Conservation (phyloP, 2,797 vertebrate species). For the Phyllotis vaccarum region DNA sequence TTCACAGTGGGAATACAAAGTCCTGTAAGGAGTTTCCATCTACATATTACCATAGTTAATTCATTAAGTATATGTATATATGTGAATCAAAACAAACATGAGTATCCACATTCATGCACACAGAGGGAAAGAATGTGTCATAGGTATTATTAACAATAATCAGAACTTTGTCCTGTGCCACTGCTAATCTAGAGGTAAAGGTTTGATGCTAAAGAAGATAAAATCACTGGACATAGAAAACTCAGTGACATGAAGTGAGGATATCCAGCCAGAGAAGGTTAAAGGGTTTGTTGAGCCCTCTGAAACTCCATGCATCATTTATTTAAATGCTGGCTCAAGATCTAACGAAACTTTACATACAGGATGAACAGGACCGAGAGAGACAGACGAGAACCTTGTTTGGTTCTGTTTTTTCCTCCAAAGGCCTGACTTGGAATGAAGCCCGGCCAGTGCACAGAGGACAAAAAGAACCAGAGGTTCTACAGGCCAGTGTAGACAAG, state of each 20-base stretch:
- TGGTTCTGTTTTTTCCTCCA: not conserved
- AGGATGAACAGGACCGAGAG: not conserved
- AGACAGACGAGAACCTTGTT: not conserved
- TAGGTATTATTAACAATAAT: not conserved
- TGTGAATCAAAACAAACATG: not conserved
- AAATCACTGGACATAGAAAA: not conserved
- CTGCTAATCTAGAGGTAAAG: not conserved
- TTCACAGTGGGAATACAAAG: not conserved
- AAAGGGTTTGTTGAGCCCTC: not conserved
- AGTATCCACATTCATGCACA: not conserved
- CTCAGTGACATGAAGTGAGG: not conserved
- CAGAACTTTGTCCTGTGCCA: not conserved
- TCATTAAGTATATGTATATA: not conserved
- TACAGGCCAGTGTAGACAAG: not conserved
- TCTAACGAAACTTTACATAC: slow-evolving; percentile 24
- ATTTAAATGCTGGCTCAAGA: not conserved
- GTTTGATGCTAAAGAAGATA: not conserved
- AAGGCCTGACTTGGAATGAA: not conserved
- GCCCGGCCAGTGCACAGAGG: not conserved
- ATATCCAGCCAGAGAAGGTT: not conserved
- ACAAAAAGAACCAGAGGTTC: too few species aligned
- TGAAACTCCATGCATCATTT: not conserved
- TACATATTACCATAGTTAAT: not conserved
- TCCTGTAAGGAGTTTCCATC: not conserved
- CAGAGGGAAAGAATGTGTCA: not conserved